phyloP scores from a whole-genome alignment of 2,113 vertebrate species.

The Mastomys natalensis region DNA sequence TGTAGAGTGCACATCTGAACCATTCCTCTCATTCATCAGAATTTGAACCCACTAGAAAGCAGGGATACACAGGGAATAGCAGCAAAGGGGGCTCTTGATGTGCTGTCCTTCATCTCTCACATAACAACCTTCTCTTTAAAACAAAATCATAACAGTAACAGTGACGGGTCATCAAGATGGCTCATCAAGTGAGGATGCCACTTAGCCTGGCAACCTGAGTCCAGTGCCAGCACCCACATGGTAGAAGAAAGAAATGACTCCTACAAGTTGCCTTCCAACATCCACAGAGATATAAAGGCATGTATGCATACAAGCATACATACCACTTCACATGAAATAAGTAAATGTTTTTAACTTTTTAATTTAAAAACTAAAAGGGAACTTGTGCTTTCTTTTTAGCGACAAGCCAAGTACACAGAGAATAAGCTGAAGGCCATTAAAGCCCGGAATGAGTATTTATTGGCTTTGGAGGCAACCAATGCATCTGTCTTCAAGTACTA shows the following conservation, averaged over 20 bases:
- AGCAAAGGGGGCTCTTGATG: conserved; percentile 38
- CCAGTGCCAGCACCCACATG: neutral
- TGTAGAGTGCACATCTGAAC: neutral
- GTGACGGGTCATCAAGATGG: neutral
- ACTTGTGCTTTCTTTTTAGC: conserved; percentile 87
- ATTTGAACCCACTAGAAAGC: conserved; percentile 59
- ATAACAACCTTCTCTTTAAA: conserved; percentile 6
- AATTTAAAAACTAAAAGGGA: neutral
- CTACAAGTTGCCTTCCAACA: neutral
- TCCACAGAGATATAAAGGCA: neutral
- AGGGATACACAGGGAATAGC: conserved; percentile 11
- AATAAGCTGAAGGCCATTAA: conserved; percentile 98
- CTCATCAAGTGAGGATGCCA: neutral
- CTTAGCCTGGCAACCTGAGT: neutral
- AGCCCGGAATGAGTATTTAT: conserved; percentile 97
- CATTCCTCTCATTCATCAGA: conserved; percentile 61
- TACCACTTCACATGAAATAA: neutral
- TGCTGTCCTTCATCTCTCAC: conserved; percentile 48
- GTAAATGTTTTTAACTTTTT: neutral
- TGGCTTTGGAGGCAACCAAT: conserved; percentile 97
- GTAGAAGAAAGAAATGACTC: neutral
- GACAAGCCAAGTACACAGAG: conserved; percentile 99
- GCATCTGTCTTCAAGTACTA: conserved; percentile 99
- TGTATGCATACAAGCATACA: neutral
- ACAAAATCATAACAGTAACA: neutral